Base-by-base conservation (phyloP, 2,797 vertebrate genomes). In the Bradypodion pumilum region DNA sequence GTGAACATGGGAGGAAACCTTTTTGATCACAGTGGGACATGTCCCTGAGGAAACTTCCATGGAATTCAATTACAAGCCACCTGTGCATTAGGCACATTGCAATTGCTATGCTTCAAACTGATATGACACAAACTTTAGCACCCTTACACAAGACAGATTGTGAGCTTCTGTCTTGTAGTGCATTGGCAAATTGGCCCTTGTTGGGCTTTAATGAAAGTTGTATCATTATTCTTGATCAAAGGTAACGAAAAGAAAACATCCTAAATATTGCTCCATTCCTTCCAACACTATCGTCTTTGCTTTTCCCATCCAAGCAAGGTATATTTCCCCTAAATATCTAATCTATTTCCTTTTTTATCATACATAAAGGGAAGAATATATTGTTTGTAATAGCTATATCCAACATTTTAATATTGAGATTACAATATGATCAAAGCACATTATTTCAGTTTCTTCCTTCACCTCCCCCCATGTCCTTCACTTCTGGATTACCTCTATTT, bases 401-500 rank as follows among this genome's bases (percentile, higher is more conserved):
- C 27, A 35, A 44, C 42, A 27, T 23, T 62, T 63, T 63, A 27
- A 74, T 25, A 49, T 32, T 75, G 25, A 21, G 5, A 52, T 83
- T 42, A 70, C 46, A 60, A 78, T 9, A 76, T 76, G 8, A 46
- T n/a, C 62, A 23, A n/a, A 10, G 70, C 63, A 37, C 10, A n/a
- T 46, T 76, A 32, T 83, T 84, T 52, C 29, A 44, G 37, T 62
- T 72, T 56, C n/a, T 70, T 84, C 29, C 44, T 84, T 25, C 13
- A 35, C 62, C 62, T 65, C 29, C 13, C 70, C n/a, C 49, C 70
- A 46, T 63, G 66, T 44, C 66, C 75, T 84, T 84, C 66, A 78
- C 78, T 78, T 72, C 66, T 78, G 21, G 29, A 72, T 60, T 78
- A 60, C 75, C 69, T 72, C 40, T 78, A 49, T 73, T 60, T 78